Base-by-base conservation (phyloP, 2,113 vertebrate species). In the Ageneiosus marmoratus region DNA sequence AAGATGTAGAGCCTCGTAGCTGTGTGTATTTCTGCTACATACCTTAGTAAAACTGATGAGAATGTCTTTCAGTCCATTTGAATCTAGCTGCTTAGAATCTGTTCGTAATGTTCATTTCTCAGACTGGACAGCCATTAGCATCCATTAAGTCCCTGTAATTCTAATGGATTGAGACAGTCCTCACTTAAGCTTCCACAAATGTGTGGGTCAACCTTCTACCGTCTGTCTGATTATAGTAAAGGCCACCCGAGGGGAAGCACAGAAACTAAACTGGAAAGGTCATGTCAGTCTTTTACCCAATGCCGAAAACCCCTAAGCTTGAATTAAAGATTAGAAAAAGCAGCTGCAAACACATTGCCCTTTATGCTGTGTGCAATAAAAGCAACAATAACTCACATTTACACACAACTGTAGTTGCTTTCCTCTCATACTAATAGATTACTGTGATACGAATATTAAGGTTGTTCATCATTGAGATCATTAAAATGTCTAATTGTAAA, bases 201-300 rank as follows among this genome's bases (percentile, higher is more conserved):
- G 76, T 81, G 55, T 12, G 27, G 65, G 12, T 37, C 67, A 5
- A 22, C 46, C 70, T 85, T 83, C 55, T 32, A 65, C 29, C 32
- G 29, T 56, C 83, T 81, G 65, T 81, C 74, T 63, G 76, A 80
- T 75, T 76, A 55, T 24, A 22, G 29, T 53, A 15, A 77, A 86
- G 89, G 70, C 87, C 79, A 86, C 80, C 83, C 76, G 37, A 77
- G 83, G 87, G 88, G 83, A 82, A 27, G 63, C 29, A 77, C 15
- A 22, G 60, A 77, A 77, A 80, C 51, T 69, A 58, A 70, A 69
- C 37, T 50, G 76, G 81, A 90, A 92, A 92, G 79, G 86, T 78
- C 82, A 73, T 60, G 77, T 80, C 55, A 74, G 74, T 83, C 76
- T 46, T 56, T 62, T 73, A 55, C 63, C 60, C 10, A 50, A 29